phyloP scores from a whole-genome alignment of 2,888 invertebrate genomes.

The Ennomos fuscantarius region DNA sequence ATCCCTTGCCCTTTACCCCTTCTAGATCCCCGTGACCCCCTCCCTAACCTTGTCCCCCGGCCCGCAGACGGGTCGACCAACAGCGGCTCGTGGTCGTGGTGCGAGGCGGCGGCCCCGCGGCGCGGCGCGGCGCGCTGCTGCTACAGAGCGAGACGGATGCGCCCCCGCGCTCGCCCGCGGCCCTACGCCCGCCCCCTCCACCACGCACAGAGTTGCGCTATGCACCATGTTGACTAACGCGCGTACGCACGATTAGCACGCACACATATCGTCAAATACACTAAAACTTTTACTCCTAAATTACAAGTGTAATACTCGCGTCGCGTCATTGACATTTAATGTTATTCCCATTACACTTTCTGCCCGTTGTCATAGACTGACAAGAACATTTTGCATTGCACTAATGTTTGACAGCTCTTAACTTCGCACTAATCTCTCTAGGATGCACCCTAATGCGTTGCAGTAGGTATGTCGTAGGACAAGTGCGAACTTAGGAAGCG shows the following conservation, averaged over 20 bases:
- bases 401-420: too few relatives aligned
- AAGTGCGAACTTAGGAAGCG: too few relatives aligned
- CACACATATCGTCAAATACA: background rate
- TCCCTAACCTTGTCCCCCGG: slow-evolving; percentile 25
- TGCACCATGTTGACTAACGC: slow-evolving; percentile 27
- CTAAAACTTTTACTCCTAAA: too few relatives aligned
- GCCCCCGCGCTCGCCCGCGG: slow-evolving; percentile 37
- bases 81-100: slow-evolving; percentile 64
- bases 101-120: slow-evolving; percentile 52
- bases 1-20: too few relatives aligned
- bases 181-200: slow-evolving; percentile 27
- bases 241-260: background rate
- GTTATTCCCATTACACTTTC: too few relatives aligned
- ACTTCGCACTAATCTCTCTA: too few relatives aligned
- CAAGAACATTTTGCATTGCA: too few relatives aligned
- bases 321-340: too few relatives aligned
- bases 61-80: slow-evolving; percentile 69
- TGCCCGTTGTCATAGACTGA: too few relatives aligned
- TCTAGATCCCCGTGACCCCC: background rate
- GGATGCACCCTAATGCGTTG: too few relatives aligned
- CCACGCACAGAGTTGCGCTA: slow-evolving; percentile 25
- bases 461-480: too few relatives aligned
- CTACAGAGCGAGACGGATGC: slow-evolving; percentile 40
- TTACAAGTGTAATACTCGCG: too few relatives aligned
- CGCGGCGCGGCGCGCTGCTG: slow-evolving; percentile 43